A percentile compares a stretch with the other conserved stretches of the same genome.
Conservation (phyloP, 2,888 invertebrate genomes). For the Julus scandinavius region DNA sequence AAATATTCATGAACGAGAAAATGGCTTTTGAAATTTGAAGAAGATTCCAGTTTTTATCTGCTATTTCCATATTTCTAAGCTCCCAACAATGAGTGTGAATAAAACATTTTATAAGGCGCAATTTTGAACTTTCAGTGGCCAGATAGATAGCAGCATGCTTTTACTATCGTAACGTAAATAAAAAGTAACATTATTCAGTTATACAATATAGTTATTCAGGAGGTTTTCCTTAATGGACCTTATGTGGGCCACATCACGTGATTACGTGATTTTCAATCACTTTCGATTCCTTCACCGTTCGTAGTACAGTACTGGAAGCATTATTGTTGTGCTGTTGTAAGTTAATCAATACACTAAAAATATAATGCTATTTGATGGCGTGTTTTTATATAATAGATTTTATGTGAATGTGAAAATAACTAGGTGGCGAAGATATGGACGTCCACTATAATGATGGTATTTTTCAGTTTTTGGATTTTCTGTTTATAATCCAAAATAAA, state of each 20-base stretch:
- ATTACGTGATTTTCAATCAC: neutral
- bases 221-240: neutral
- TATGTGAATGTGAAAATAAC: too few relatives aligned
- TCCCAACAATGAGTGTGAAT: conserved; percentile 30
- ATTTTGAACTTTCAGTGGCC: neutral
- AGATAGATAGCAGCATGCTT: neutral
- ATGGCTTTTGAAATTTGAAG: conserved; percentile 43
- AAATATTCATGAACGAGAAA: conserved; percentile 39
- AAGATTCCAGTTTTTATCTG: conserved; percentile 35
- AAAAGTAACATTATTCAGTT: neutral
- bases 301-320: too few relatives aligned
- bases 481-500: too few relatives aligned
- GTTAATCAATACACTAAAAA: too few relatives aligned
- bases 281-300: neutral
- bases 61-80: conserved; percentile 41
- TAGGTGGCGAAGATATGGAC: too few relatives aligned
- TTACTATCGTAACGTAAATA: neutral
- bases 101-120: conserved; percentile 41
- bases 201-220: neutral
- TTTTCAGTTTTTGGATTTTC: too few relatives aligned
- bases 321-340: too few relatives aligned
- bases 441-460: too few relatives aligned
- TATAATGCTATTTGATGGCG: too few relatives aligned
- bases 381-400: too few relatives aligned
- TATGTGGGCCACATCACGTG: neutral